These are phyloP conservation scores for human DNA, from an alignment of 2,113 vertebrate species.

Conservation along the genomic window DNA sequence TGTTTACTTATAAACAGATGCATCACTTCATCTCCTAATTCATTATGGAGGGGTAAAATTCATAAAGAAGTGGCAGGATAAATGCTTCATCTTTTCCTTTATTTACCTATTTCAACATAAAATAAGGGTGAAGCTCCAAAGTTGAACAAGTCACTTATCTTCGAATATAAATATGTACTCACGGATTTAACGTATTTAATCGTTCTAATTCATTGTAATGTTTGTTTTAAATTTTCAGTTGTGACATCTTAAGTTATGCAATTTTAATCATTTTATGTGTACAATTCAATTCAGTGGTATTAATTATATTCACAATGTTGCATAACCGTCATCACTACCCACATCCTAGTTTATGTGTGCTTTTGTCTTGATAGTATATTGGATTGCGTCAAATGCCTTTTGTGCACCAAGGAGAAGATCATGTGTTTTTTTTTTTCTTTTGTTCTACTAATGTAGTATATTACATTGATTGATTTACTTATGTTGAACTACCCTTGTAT, in stretches of 20 bases:
- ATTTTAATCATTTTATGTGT: background rate
- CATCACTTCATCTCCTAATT: background rate
- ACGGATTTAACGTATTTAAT: background rate
- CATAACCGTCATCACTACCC: background rate
- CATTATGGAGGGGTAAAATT: background rate
- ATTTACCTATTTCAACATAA: background rate
- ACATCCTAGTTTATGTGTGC: background rate
- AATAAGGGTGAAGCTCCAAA: background rate
- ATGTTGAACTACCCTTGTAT: background rate
- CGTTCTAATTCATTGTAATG: background rate
- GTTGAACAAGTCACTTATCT: background rate
- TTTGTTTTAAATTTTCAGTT: background rate
- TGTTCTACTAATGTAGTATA: background rate
- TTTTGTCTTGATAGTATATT: background rate
- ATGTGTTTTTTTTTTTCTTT: background rate
- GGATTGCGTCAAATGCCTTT: background rate
- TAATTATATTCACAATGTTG: background rate
- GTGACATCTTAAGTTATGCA: background rate
- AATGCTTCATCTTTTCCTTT: background rate
- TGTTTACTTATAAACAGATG: background rate
- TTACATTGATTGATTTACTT: constrained; percentile 11
- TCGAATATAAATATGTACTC: background rate
- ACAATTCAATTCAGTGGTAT: background rate
- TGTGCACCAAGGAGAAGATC: background rate
- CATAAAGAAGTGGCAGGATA: background rate